Evolutionary conservation across 2,797 vertebrate genomes (phyloP).

Genomic region (Uromys caudimaculatus): DNA sequence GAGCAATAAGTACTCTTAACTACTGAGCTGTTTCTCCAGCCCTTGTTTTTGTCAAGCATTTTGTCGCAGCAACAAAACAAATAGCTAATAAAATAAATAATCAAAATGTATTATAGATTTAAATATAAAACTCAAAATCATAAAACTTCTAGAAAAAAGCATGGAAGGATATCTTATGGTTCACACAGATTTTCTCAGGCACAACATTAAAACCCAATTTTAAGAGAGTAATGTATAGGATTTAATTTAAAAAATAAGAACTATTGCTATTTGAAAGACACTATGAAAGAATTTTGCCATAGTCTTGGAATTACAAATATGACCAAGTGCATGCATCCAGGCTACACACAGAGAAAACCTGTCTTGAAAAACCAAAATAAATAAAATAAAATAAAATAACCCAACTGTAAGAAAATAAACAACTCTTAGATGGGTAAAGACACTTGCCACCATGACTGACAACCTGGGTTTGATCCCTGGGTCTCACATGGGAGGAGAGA

Average conservation of each 20-base stretch:
- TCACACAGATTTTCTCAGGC: background rate
- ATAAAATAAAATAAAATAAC: too few relatives aligned
- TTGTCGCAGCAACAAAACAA: background rate
- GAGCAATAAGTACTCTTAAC: background rate
- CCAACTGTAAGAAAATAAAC: too few relatives aligned
- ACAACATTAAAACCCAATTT: background rate
- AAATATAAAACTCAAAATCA: background rate
- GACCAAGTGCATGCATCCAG: background rate
- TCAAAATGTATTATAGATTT: background rate
- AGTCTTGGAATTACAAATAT: background rate
- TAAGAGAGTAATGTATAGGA: background rate
- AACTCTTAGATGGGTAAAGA: background rate
- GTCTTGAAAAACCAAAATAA: background rate
- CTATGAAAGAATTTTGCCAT: too few relatives aligned
- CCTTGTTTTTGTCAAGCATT: background rate
- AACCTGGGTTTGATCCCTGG: background rate
- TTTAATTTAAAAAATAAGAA: background rate
- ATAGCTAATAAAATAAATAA: background rate
- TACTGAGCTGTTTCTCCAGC: background rate
- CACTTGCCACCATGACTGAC: too few relatives aligned
- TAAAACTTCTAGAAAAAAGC: background rate
- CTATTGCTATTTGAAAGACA: background rate
- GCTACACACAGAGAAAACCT: background rate
- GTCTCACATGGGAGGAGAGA: background rate
- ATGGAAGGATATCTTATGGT: background rate